Evolutionary conservation across 37 sponge, comb jelly and placozoan genomes (phyloP).

Genomic region (Beroe forskalii): DNA sequence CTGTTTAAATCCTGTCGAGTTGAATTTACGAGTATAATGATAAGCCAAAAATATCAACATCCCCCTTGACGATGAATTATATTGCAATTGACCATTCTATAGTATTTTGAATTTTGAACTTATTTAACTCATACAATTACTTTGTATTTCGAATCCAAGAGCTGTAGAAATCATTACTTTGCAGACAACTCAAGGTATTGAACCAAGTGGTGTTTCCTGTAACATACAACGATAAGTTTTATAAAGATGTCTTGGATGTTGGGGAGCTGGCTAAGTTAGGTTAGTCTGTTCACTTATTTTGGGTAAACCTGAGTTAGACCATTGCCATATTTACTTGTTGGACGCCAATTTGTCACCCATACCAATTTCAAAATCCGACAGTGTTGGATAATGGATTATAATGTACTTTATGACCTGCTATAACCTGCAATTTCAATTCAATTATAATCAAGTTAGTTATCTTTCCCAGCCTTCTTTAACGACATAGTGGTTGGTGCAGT

Average conservation of each 20-base stretch:
- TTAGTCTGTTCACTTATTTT: slow-evolving; percentile 55
- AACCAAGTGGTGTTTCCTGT: slow-evolving; percentile 93
- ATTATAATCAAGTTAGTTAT: too few species aligned
- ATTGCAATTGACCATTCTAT: neutral
- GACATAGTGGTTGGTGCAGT: slow-evolving; percentile 95
- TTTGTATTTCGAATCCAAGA: too few species aligned
- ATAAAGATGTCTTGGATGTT: slow-evolving; percentile 81
- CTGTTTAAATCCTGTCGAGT: too few species aligned
- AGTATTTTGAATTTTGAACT: neutral
- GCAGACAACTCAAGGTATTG: slow-evolving; percentile 67
- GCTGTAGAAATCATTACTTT: neutral
- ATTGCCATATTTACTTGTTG: neutral
- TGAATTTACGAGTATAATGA: too few species aligned
- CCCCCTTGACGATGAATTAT: too few species aligned
- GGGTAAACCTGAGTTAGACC: neutral
- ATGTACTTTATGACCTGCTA: too few species aligned
- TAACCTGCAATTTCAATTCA: too few species aligned
- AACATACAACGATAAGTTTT: slow-evolving; percentile 93
- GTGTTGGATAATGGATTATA: too few species aligned
- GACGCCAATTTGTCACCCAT: too few species aligned
- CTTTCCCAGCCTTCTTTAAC: slow-evolving; percentile 85
- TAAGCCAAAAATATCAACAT: too few species aligned
- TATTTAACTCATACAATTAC: too few species aligned
- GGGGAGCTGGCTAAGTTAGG: slow-evolving; percentile 93
- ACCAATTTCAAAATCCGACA: neutral